These are phyloP conservation scores for Cichlasoma orientale DNA, from an alignment of 2,797 vertebrate species.

Conservation along the genomic window DNA sequence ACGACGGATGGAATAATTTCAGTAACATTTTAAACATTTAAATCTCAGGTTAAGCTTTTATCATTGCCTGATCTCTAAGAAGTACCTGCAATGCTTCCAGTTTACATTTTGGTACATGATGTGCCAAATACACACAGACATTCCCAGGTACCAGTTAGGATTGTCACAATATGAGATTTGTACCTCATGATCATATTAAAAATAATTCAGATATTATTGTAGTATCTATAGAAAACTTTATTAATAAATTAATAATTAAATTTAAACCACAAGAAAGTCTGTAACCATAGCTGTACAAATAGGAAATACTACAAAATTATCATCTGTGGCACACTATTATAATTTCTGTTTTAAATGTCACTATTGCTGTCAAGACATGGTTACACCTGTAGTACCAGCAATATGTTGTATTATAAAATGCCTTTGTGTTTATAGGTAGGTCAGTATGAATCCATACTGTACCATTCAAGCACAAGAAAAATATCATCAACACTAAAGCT, in stretches of 20 bases:
- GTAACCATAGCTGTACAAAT: background rate
- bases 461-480: background rate
- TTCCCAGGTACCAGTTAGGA: background rate
- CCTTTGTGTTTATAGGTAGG: background rate
- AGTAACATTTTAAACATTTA: background rate
- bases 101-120: conserved; percentile 15
- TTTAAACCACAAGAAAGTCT: background rate
- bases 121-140: background rate
- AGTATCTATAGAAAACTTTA: background rate
- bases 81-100: background rate
- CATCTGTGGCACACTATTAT: background rate
- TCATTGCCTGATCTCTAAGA: background rate
- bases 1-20: background rate
- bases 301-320: background rate
- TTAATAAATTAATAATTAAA: background rate
- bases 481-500: background rate
- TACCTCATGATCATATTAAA: background rate
- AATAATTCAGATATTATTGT: background rate
- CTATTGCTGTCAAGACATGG: background rate
- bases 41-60: background rate
- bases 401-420: background rate
- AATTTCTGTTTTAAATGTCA: background rate
- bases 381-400: background rate
- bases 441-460: background rate
- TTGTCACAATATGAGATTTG: background rate